Conservation (phyloP, 2,888 invertebrate genomes). For the Zhuqinia jingwanae region DNA sequence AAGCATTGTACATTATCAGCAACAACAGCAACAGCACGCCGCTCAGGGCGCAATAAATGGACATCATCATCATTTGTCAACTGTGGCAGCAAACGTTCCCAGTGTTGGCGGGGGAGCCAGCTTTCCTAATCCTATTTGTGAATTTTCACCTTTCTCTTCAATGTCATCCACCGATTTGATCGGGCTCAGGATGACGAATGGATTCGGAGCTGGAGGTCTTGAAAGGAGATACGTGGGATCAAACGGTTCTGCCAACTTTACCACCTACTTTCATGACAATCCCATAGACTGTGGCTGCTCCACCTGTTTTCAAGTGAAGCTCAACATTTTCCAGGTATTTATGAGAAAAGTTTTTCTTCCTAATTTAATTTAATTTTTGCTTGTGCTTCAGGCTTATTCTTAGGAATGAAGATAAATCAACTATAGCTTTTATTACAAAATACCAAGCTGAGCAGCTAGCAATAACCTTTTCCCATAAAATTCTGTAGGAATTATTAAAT, state of each 20-base stretch:
- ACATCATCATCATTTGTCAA: conserved; percentile 51
- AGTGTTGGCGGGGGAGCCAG: conserved; percentile 48
- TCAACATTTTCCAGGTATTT: conserved; percentile 77
- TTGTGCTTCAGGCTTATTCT: conserved; percentile 23
- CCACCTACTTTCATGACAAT: conserved; percentile 78
- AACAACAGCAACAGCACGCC: conserved; percentile 31
- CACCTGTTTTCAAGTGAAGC: conserved; percentile 77
- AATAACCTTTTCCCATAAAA: no score
- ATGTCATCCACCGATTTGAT: conserved; percentile 75
- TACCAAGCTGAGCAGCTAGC: not conserved
- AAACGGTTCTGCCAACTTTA: conserved; percentile 65
- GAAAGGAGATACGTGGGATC: conserved; percentile 72
- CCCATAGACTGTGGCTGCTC: conserved; percentile 79
- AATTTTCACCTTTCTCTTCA: conserved; percentile 77
- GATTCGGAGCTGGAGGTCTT: conserved; percentile 68
- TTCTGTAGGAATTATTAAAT: not conserved
- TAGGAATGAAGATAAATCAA: not conserved
- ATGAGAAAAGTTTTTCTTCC: not conserved
- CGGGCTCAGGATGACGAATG: conserved; percentile 73
- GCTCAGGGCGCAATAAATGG: conserved; percentile 61
- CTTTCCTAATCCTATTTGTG: conserved; percentile 77
- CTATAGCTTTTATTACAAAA: conserved; percentile 19
- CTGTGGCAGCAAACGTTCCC: conserved; percentile 42
- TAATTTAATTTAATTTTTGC: not conserved
- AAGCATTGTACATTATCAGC: conserved; percentile 64